These are phyloP conservation scores for Druon quercuslanigerum DNA, from an alignment of 1,140 invertebrate species.

Conservation along the genomic window DNA sequence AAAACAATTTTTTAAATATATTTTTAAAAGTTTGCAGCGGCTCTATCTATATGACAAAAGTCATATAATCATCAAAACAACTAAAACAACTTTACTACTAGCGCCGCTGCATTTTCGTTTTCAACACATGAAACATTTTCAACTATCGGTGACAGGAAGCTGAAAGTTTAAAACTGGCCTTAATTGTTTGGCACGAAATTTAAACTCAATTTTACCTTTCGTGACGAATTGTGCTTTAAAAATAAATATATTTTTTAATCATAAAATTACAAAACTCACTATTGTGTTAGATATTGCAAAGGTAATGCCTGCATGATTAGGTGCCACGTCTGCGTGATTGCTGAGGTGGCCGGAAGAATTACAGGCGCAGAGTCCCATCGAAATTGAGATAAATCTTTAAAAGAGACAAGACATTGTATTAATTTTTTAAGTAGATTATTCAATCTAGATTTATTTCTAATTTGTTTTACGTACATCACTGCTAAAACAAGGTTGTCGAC, in stretches of 20 bases:
- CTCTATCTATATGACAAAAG: too few species aligned
- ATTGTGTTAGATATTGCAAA: conserved; percentile 89
- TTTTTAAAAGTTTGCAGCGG: too few species aligned
- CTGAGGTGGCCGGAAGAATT: conserved; percentile 88
- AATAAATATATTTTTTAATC: conserved; percentile 20
- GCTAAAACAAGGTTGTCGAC: conserved; percentile 84
- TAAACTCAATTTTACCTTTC: too few species aligned
- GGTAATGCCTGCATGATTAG: conserved; percentile 87
- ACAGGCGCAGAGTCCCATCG: conserved; percentile 86
- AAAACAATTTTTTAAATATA: too few species aligned
- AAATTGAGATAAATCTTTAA: conserved; percentile 83
- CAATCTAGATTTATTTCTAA: neutral
- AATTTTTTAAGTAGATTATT: neutral
- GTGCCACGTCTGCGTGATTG: conserved; percentile 88
- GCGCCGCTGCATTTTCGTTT: too few species aligned
- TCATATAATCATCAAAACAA: too few species aligned
- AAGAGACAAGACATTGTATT: conserved; percentile 17
- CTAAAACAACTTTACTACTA: too few species aligned
- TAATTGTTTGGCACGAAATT: too few species aligned
- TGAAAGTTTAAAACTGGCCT: too few species aligned
- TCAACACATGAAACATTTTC: too few species aligned
- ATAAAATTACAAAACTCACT: conserved; percentile 71
- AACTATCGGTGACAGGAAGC: too few species aligned
- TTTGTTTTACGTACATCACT: conserved; percentile 78
- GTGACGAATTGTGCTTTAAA: neutral